A percentile compares a stretch with the other conserved stretches of the same genome.
Conservation (phyloP, 1,140 invertebrate species). For the Druon quercuslanigerum region DNA sequence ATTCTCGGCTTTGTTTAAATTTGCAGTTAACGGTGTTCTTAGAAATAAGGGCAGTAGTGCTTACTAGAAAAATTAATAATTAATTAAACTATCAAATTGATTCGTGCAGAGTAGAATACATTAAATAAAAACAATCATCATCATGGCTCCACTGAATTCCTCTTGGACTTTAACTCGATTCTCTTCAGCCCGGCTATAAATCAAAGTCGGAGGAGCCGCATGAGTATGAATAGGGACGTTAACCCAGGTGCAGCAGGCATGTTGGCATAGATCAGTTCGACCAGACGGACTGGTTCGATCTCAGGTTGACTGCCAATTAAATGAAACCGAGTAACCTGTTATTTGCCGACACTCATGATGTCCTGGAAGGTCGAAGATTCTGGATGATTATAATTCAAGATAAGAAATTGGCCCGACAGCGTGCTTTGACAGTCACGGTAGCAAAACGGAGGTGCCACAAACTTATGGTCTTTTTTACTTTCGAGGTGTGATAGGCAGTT, state of each 20-base stretch:
- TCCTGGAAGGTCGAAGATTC: constrained; percentile 46
- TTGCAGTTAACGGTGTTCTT: too few relatives aligned
- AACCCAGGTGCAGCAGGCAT: constrained; percentile 21
- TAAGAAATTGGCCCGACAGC: constrained; percentile 21
- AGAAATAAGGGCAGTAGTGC: too few relatives aligned
- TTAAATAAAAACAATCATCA: too few relatives aligned
- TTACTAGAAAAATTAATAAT: too few relatives aligned
- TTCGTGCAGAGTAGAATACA: too few relatives aligned
- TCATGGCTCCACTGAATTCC: too few relatives aligned
- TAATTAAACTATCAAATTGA: too few relatives aligned
- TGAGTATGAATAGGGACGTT: constrained; percentile 9
- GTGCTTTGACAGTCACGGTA: constrained; percentile 5
- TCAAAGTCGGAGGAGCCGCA: background rate
- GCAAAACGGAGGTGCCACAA: background rate
- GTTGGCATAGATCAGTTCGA: constrained; percentile 61
- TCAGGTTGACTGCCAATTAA: constrained; percentile 49
- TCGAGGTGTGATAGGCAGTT: background rate
- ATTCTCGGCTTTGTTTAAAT: too few relatives aligned
- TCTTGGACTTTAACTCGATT: too few relatives aligned
- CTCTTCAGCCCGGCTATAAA: background rate
- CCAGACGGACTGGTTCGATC: constrained; percentile 59
- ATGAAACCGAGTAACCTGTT: constrained; percentile 52
- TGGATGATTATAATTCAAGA: constrained; percentile 15
- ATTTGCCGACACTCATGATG: constrained; percentile 49
- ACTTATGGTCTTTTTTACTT: constrained; percentile 2